Conservation (phyloP, 2,797 vertebrate species). For the Oreochromis mossambicus region DNA sequence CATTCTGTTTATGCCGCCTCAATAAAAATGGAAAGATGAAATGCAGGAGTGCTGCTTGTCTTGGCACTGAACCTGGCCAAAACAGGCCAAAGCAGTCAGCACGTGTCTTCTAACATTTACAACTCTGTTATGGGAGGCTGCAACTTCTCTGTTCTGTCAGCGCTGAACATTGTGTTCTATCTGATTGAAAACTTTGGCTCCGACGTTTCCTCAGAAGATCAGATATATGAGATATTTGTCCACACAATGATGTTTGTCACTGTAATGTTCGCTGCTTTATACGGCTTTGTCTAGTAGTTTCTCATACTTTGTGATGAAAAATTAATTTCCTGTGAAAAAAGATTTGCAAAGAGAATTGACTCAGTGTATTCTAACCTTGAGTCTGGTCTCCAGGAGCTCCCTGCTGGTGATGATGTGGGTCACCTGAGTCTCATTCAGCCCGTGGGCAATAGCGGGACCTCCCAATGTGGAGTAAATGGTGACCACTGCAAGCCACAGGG, state of each 20-base stretch:
- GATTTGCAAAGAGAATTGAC: background rate
- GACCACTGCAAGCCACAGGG: conserved; percentile 78
- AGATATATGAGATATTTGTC: background rate
- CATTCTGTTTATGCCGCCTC: conserved; percentile 14
- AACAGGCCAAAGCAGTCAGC: background rate
- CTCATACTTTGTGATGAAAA: background rate
- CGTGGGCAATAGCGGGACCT: conserved; percentile 88
- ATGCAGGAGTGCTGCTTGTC: background rate
- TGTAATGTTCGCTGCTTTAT: background rate
- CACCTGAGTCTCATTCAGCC: conserved; percentile 89
- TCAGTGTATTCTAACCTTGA: conserved; percentile 79
- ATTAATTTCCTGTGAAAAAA: background rate
- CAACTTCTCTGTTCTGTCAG: background rate
- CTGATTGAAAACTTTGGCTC: background rate
- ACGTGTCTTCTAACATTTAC: background rate
- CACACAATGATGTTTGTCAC: background rate
- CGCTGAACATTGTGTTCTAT: background rate
- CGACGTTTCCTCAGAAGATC: background rate
- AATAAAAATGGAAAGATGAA: conserved; percentile 14
- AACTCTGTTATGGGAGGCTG: background rate
- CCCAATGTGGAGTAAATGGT: conserved; percentile 93
- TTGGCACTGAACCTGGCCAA: background rate
- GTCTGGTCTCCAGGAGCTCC: conserved; percentile 87
- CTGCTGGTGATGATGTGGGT: conserved; percentile 93
- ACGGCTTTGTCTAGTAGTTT: background rate